Evolutionary conservation across 2,888 invertebrate genomes (phyloP), one percentile per base, ranked within the genome.

Genomic region (Psylliodes chrysocephalus): DNA sequence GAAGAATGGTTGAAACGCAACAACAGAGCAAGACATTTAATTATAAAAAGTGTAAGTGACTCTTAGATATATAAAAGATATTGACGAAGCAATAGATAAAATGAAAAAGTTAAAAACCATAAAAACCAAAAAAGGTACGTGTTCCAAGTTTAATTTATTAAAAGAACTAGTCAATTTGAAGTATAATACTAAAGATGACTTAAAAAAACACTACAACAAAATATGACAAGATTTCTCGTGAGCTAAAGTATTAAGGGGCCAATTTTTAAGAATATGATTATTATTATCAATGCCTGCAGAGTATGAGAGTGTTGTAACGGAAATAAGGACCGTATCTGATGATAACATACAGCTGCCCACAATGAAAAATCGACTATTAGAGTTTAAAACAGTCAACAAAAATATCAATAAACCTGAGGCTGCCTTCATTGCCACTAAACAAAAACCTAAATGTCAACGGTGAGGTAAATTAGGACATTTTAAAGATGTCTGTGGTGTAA

Each of bases 251-350:
- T 18, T 19, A 59, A 7, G 63, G 54, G n/a, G 46, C 51, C 8
- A 44, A 49, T 22, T 62, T 62, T 44, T 40, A 56, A 14, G 62
- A 62, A 33, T 49, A 22, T 2, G 49, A 49, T 44, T 68, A 15
- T 40, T 70, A 7, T 35, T 68, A n/a, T 62, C 64, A 10, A 70
- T 70, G 67, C 66, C 68, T 2, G 4, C 4, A 15, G 61, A 70
- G 38, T 70, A 47, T 67, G 67, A 70, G 52, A 70, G 44, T 35
- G 56, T 67, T 2, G 65, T 67, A 10, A 69, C 64, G 22, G 70
- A 55, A 2, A 62, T 70, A 60, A 49, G 52, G 63, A 70, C 68
- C 15, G 7, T 70, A 3, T 60, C 63, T 19, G 63, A 67, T 38
- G 44, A 59, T 22, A 55, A 69, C 42, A 15, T 68, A 28, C 56